phyloP scores from a whole-genome alignment of 2,113 vertebrate genomes.

The Todiramphus saurophagus region DNA sequence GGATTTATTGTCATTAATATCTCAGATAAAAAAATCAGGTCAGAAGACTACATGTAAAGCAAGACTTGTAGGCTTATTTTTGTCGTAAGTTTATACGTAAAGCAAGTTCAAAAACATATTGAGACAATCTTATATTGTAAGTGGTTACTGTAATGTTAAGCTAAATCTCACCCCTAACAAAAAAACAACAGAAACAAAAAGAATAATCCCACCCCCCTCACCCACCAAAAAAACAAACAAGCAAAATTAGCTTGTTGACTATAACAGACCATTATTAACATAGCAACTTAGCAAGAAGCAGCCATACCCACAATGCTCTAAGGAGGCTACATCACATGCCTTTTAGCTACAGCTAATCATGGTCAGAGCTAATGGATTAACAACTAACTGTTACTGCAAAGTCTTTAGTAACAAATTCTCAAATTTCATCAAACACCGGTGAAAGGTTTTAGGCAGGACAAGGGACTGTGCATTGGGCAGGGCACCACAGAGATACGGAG shows the following conservation, averaged over 20 bases:
- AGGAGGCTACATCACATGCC: background rate
- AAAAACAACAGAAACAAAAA: background rate
- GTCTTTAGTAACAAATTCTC: background rate
- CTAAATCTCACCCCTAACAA: constrained; percentile 10
- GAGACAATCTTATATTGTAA: constrained; percentile 13
- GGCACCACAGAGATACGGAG: accelerated
- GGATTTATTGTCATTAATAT: constrained; percentile 60
- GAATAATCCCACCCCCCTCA: too few relatives aligned
- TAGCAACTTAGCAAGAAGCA: background rate
- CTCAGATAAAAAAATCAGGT: constrained; percentile 18
- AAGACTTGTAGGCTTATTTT: constrained; percentile 4
- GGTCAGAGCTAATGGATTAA: constrained; percentile 7
- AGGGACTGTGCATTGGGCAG: background rate
- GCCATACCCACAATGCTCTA: background rate
- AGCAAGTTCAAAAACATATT: constrained; percentile 13
- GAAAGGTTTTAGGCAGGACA: background rate
- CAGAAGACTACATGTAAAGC: background rate
- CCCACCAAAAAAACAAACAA: background rate
- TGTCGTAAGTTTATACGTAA: background rate
- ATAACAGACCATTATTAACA: background rate
- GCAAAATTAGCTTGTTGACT: background rate
- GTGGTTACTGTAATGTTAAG: background rate
- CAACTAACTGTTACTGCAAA: background rate
- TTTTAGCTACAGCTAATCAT: background rate
- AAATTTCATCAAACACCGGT: background rate